Percentiles rank a stretch among this genome's conserved stretches.
Evolutionary conservation across 1,140 invertebrate genomes (phyloP).

Genomic region (Metopolophium dirhodum): DNA sequence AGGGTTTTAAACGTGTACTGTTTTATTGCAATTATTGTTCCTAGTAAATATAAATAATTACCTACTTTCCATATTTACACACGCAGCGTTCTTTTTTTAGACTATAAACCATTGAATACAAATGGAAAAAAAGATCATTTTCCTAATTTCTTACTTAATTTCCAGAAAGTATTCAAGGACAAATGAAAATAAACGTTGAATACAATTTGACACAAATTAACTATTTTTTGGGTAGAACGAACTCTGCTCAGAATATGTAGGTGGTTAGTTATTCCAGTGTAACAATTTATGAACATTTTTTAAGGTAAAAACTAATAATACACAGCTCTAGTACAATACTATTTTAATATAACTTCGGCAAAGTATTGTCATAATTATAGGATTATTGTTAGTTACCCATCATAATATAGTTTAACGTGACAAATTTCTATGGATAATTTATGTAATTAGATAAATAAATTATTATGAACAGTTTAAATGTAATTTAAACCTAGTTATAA

Average conservation of each 20-base stretch:
- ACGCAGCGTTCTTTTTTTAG: neutral
- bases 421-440: too few relatives aligned
- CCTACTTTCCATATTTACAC: neutral
- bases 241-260: neutral
- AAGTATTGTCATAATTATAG: too few relatives aligned
- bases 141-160: neutral
- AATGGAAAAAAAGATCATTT: neutral
- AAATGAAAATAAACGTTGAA: neutral
- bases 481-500: too few relatives aligned
- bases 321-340: too few relatives aligned
- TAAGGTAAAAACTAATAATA: too few relatives aligned
- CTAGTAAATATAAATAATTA: neutral
- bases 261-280: too few relatives aligned
- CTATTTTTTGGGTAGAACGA: neutral
- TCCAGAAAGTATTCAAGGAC: neutral
- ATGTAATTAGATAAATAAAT: too few relatives aligned
- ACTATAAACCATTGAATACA: neutral
- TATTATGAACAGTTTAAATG: too few relatives aligned
- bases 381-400: too few relatives aligned
- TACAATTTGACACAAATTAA: neutral
- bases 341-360: too few relatives aligned
- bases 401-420: too few relatives aligned
- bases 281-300: neutral
- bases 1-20: neutral
- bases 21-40: neutral